Conservation (phyloP, 2,113 vertebrate species). For the Ia io region DNA sequence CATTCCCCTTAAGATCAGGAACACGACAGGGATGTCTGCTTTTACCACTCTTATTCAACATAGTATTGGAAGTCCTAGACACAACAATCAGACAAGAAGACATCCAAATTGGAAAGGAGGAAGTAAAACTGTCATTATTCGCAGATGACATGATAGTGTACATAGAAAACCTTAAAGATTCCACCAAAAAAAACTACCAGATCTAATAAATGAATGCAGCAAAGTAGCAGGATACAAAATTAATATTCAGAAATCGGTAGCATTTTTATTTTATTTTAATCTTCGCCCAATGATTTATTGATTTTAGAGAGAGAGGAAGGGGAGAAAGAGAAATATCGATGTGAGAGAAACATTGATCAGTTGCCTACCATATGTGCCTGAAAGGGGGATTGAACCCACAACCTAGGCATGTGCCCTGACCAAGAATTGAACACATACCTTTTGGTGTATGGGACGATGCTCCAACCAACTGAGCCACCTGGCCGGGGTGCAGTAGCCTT, state of each 20-base stretch:
- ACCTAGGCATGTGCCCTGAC: background rate
- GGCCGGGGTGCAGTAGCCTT: background rate
- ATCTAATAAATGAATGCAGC: background rate
- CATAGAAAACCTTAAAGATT: background rate
- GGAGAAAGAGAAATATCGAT: background rate
- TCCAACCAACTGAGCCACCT: background rate
- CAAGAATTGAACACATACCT: background rate
- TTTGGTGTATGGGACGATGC: background rate
- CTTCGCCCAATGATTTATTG: background rate
- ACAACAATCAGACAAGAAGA: background rate
- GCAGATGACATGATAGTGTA: background rate
- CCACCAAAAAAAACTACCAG: background rate
- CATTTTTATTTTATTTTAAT: background rate
- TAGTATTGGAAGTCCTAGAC: background rate
- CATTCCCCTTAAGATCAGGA: background rate
- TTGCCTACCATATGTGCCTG: background rate
- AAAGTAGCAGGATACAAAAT: background rate
- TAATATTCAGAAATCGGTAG: background rate
- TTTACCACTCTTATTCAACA: background rate
- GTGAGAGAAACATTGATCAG: background rate
- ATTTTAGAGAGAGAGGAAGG: background rate
- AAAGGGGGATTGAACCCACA: background rate
- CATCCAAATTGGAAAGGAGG: background rate
- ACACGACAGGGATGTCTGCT: background rate
- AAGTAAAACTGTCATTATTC: background rate